phyloP scores from a whole-genome alignment of 2,113 vertebrate species.

The Rana temporaria region DNA sequence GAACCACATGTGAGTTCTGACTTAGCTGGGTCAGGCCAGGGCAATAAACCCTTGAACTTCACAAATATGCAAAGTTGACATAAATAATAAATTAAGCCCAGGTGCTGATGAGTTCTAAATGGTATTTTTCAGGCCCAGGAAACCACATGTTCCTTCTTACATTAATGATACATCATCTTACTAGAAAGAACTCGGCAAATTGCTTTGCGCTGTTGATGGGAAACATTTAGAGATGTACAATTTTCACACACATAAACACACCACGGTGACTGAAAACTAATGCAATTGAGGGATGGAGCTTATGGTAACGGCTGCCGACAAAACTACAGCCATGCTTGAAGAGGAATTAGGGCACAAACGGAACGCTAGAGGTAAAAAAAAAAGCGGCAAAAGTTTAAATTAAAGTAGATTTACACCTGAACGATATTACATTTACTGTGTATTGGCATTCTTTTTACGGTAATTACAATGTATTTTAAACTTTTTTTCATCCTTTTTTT shows the following conservation, averaged over 20 bases:
- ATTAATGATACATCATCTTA: conserved; percentile 52
- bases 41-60: conserved; percentile 86
- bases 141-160: conserved; percentile 52
- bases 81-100: conserved; percentile 87
- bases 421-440: no score
- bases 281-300: conserved; percentile 2
- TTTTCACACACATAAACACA: conserved; percentile 37
- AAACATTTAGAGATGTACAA: conserved; percentile 37
- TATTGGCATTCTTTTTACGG: no score
- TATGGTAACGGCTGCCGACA: neutral
- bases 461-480: no score
- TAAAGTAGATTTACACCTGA: no score
- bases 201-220: conserved; percentile 39
- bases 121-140: conserved; percentile 49
- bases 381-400: no score
- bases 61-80: conserved; percentile 88
- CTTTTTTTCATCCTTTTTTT: no score
- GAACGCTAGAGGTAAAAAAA: no score
- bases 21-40: conserved; percentile 83
- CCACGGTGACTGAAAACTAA: conserved; percentile 27
- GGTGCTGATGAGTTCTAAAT: conserved; percentile 59
- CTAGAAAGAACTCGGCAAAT: conserved; percentile 36
- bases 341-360: no score
- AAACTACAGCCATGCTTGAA: neutral
- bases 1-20: conserved; percentile 82